Conservation (phyloP, 2,888 invertebrate genomes). For the Lithosia quadra region DNA sequence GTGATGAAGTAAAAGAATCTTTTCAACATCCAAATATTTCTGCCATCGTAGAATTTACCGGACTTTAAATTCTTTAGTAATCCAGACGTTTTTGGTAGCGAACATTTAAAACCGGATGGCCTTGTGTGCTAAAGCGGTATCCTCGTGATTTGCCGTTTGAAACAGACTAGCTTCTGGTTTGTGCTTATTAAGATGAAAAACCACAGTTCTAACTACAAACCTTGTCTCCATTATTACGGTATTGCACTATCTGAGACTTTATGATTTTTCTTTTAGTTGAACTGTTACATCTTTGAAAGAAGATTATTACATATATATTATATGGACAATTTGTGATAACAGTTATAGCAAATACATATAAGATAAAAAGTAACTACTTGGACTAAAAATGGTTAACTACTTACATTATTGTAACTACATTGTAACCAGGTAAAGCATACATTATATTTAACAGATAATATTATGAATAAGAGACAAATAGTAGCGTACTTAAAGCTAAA, state of each 20-base stretch:
- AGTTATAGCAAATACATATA: too few species aligned
- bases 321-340: too few species aligned
- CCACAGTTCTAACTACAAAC: slow-evolving; percentile 15
- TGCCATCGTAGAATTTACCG: background rate
- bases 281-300: too few species aligned
- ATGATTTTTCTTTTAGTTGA: background rate
- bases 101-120: slow-evolving; percentile 62
- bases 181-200: slow-evolving; percentile 19
- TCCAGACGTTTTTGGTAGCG: slow-evolving; percentile 26
- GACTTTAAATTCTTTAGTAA: slow-evolving; percentile 19
- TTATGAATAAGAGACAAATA: too few species aligned
- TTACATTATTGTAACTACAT: too few species aligned
- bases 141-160: slow-evolving; percentile 53
- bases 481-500: too few species aligned
- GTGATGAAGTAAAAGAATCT: background rate
- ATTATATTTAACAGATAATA: too few species aligned
- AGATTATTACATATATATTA: too few species aligned
- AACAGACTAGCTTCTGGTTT: slow-evolving; percentile 38
- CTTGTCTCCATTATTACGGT: slow-evolving; percentile 9
- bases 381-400: too few species aligned
- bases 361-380: too few species aligned
- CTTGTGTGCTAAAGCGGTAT: slow-evolving; percentile 59
- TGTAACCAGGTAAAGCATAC: too few species aligned
- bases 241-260: slow-evolving; percentile 4
- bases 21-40: background rate